Percentiles rank a stretch among this genome's conserved stretches.
Conservation (phyloP, 2,888 invertebrate genomes). For the Aleiodes leptofemur region DNA sequence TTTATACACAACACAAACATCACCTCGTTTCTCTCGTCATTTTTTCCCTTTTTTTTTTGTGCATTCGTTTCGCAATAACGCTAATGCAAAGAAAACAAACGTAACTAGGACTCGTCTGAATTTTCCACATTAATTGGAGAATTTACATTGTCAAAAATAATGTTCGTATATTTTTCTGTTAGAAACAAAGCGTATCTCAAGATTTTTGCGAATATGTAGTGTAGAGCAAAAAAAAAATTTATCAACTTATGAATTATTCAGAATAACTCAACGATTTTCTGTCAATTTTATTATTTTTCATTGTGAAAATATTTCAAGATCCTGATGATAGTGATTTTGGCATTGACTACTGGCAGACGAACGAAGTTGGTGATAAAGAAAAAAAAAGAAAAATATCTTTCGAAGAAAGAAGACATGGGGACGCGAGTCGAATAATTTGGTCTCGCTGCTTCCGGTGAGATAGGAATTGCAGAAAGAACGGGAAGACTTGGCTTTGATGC, state of each 20-base stretch:
- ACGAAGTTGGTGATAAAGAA: constrained; percentile 34
- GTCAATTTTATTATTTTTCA: too few species aligned
- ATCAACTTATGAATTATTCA: too few species aligned
- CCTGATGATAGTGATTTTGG: constrained; percentile 3
- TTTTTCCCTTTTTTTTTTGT: neutral
- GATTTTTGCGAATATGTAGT: too few species aligned
- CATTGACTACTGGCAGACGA: constrained; percentile 35
- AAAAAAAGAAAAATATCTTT: constrained; percentile 38
- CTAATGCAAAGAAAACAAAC: constrained; percentile 36
- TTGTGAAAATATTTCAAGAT: neutral
- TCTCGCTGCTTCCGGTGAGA: constrained; percentile 50
- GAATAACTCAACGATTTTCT: too few species aligned
- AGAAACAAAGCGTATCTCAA: too few species aligned
- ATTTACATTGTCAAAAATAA: neutral
- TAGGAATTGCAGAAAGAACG: constrained; percentile 40
- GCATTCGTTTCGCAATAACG: constrained; percentile 35
- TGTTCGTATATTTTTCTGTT: neutral
- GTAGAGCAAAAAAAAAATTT: too few species aligned
- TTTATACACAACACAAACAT: constrained; percentile 27
- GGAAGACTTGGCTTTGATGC: constrained; percentile 45
- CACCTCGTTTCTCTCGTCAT: constrained; percentile 16
- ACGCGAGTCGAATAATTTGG: constrained; percentile 55
- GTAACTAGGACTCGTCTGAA: neutral
- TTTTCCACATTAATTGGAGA: neutral
- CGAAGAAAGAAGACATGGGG: constrained; percentile 29